Evolutionary conservation across 1,140 invertebrate genomes (phyloP), one percentile per base, ranked within the genome.

Genomic region (Lepidurus couesii): DNA sequence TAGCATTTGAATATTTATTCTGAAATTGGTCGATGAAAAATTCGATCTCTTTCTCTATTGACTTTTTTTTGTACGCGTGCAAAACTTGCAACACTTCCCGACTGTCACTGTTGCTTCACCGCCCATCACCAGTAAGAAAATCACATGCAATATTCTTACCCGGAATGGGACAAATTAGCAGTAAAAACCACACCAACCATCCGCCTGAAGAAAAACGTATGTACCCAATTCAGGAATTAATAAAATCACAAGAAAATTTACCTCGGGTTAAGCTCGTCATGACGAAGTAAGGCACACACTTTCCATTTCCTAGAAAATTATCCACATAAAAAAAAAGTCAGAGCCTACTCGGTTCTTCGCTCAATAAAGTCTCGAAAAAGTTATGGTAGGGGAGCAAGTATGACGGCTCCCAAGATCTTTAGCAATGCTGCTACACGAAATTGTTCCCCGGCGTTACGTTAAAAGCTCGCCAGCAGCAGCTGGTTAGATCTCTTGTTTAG

Each of bases 401-500:
- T 65, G 53, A 65, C 53, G 21, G 53, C 53, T 16, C 13, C 16
- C 16, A 65, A 65, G 21, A 65, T 65, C 53, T 65, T 65, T 65
- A 65, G 21, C 53, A 65, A 65, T 0, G 53, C 53, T 65, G 8
- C 53, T 65, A 13, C 13, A 21, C 16, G 6, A 65, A 65, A 65
- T 65, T 65, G 53, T 21, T 65, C 53, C 53, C 53, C 53, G 53
- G 53, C 53, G 53, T 21, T 65, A 13, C 21, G 16, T 13, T 65
- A 65, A 65, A 65, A 65, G 21, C 53, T 7, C 53, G 6, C 8
- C 6, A 65, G 53, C 21, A 65, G 21, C 53, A 65, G 53, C 53
- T 65, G 53, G 53, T 65, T 65, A 21, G 53, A 65, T 65, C 53
- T 65, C 53, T 65, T 65, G 53, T 65, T 65, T 65, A 21, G 21